phyloP scores from a whole-genome alignment of 2,797 vertebrate species.

The Girardinus metallicus region DNA sequence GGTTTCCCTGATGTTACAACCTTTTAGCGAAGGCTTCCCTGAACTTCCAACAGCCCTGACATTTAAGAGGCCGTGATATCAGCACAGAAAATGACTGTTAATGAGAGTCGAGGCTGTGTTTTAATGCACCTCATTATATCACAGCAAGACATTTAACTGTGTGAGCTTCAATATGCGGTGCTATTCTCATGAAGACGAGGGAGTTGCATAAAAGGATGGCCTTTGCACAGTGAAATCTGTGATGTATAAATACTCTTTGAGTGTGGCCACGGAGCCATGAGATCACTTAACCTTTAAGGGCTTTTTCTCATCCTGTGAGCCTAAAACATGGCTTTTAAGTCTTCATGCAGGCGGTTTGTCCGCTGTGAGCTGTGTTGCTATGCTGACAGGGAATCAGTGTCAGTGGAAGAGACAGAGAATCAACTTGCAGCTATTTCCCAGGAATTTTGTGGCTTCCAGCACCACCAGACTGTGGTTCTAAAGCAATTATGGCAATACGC shows the following conservation, averaged over 20 bases:
- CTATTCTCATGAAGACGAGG: constrained; percentile 1
- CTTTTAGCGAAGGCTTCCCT: neutral
- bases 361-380: neutral
- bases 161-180: constrained; percentile 10
- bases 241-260: constrained; percentile 43
- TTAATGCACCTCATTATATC: constrained; percentile 8
- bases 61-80: neutral
- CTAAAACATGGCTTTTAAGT: constrained; percentile 43
- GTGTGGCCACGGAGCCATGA: constrained; percentile 43
- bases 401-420: neutral
- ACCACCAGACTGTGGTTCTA: constrained; percentile 1
- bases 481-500: neutral
- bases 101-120: neutral
- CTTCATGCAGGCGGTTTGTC: constrained; percentile 24
- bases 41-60: neutral
- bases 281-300: constrained; percentile 65
- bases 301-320: constrained; percentile 43
- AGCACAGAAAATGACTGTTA: constrained; percentile 1
- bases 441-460: neutral
- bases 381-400: constrained; percentile 8
- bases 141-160: neutral
- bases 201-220: constrained; percentile 7
- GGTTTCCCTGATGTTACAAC: neutral
- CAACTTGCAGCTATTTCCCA: neutral
- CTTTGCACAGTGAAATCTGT: constrained; percentile 25